Evolutionary conservation across 2,888 invertebrate species (phyloP), one percentile per base, ranked within the genome.

Genomic region (Metopia argyrocephala): DNA sequence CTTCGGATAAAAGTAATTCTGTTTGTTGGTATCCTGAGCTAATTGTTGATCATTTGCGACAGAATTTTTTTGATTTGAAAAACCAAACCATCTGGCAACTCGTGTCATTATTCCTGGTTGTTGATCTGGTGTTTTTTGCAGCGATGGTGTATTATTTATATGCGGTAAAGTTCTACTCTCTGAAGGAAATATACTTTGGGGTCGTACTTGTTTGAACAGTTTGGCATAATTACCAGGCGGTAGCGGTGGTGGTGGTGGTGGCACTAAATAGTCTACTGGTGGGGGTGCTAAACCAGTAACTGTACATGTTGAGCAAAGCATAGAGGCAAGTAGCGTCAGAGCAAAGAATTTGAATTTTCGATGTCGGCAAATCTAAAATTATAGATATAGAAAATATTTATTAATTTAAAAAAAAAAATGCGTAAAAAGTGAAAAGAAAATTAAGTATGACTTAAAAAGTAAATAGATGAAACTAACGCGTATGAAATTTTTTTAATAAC

Each of bases 1-100:
- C 70, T 87, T 85, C 0, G 86, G 85, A 65, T 88, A 88, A 2
- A 84, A 85, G 59, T 88, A 88, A 38, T 79, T 20, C 9, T 82
- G 79, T 38, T 84, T 82, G 45, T 68, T 82, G 6, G 82, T 79
- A 7, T 83, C 78, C 0, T 81, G 15, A 62, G 80, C 78, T 0
- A 84, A 52, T 6, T 85, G 57, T 71, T 89, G 87, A 62, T 87
- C 89, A 27, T 89, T 87, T 12, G 85, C 85, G 54, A 23, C 2
- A 65, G 56, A 25, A 66, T 84, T 85, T 6, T 79, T 85, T 7
- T 79, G 85, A 1, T 85, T 82, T 31, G 87, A 87, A 76, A 88
- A 85, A 20, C 90, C 90, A 83, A 91, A 89, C 91, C 91, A 91
- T 68, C 89, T 86, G 25, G 90, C 91, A 73, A 91, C 87, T 62